Evolutionary conservation across 2,888 invertebrate species (phyloP).

Genomic region (Villa cingulata): DNA sequence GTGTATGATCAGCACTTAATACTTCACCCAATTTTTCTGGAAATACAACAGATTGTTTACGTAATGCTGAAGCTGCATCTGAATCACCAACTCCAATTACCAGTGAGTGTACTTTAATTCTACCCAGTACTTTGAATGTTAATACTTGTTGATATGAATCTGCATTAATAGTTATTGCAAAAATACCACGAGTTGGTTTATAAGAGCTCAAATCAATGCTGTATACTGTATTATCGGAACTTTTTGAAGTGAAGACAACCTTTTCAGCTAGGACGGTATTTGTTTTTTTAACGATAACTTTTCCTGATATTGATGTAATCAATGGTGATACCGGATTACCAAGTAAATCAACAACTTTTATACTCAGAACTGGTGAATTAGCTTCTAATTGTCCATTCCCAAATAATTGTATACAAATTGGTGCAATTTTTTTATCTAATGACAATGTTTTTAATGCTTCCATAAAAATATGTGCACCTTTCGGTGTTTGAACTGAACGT

Average conservation of each 20-base stretch:
- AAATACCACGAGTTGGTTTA: constrained; percentile 73
- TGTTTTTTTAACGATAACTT: constrained; percentile 37
- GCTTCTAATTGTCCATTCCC: constrained; percentile 64
- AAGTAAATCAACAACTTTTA: constrained; percentile 60
- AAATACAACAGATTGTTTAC: constrained; percentile 55
- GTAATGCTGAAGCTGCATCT: constrained; percentile 75
- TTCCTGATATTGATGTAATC: constrained; percentile 23
- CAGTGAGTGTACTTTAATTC: constrained; percentile 58
- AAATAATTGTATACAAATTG: constrained; percentile 68
- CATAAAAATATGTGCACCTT: constrained; percentile 68
- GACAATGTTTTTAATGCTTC: constrained; percentile 52
- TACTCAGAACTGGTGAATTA: constrained; percentile 56
- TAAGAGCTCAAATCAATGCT: constrained; percentile 61
- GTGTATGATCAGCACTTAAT: constrained; percentile 77
- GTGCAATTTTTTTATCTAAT: constrained; percentile 61
- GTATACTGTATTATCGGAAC: constrained; percentile 55
- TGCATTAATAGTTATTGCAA: constrained; percentile 64
- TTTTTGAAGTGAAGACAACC: constrained; percentile 49
- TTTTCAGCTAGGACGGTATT: constrained; percentile 46
- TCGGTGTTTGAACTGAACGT: constrained; percentile 73
- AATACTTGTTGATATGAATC: constrained; percentile 47
- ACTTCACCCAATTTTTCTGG: constrained; percentile 55
- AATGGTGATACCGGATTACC: constrained; percentile 48
- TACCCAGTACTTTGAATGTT: constrained; percentile 58
- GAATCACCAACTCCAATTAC: constrained; percentile 83